Evolutionary conservation across 2,888 invertebrate species (phyloP).

Genomic region (Plemyria rubiginata): DNA sequence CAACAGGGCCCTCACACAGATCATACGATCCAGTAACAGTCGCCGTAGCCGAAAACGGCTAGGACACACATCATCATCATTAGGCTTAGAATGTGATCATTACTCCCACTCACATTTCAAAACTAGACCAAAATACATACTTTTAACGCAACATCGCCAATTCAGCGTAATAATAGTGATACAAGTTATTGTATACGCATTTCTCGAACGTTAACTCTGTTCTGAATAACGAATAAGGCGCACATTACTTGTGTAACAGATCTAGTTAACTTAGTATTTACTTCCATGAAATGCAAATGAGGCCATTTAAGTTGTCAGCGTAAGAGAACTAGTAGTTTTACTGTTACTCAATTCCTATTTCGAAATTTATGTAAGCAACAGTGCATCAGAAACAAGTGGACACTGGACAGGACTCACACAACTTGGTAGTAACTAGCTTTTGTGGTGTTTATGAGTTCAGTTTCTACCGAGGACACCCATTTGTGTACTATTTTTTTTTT

Average conservation of each 20-base stretch:
- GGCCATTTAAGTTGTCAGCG: slow-evolving; percentile 33
- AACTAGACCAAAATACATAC: slow-evolving; percentile 22
- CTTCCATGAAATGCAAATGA: slow-evolving; percentile 30
- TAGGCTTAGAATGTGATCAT: background rate
- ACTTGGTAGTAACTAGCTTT: background rate
- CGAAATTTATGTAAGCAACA: slow-evolving; percentile 2
- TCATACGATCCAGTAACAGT: no score
- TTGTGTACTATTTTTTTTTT: no score
- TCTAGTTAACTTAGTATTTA: slow-evolving; percentile 22
- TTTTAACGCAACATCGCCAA: slow-evolving; percentile 13
- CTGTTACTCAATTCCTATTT: slow-evolving; percentile 19
- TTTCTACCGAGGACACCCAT: no score
- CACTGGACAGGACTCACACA: no score
- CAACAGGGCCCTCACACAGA: no score
- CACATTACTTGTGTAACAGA: slow-evolving; percentile 29
- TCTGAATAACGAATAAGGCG: slow-evolving; percentile 26
- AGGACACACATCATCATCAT: no score
- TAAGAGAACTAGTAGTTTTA: slow-evolving; percentile 25
- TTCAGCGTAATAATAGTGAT: slow-evolving; percentile 13
- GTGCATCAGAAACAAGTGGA: background rate
- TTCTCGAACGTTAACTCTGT: slow-evolving; percentile 8
- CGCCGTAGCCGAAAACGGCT: background rate
- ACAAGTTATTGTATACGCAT: slow-evolving; percentile 7
- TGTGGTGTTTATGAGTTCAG: no score
- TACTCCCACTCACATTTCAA: background rate